Percentiles rank a stretch among this genome's conserved stretches.
These are phyloP conservation scores for Tachysurus vachellii DNA, from an alignment of 2,113 vertebrate genomes.

Conservation along the genomic window DNA sequence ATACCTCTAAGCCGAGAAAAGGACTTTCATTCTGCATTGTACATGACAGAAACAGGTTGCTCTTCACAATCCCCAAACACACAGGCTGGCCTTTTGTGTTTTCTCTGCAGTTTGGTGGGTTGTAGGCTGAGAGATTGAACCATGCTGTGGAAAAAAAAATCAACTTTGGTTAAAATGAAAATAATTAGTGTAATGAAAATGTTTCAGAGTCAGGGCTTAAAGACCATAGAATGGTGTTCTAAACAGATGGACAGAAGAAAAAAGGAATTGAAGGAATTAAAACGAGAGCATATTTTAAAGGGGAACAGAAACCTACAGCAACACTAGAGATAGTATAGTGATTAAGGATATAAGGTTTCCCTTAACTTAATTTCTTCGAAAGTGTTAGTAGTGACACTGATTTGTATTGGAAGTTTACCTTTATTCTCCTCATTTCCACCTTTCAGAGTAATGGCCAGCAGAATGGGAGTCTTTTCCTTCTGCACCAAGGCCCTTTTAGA, in stretches of 20 bases:
- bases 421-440: conserved; percentile 24
- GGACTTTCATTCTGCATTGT: neutral
- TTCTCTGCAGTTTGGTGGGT: fast-evolving
- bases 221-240: too few relatives aligned
- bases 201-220: too few relatives aligned
- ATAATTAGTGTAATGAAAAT: too few relatives aligned
- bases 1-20: conserved; percentile 61
- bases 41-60: conserved; percentile 59
- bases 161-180: neutral
- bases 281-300: too few relatives aligned
- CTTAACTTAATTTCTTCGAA: neutral
- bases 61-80: conserved; percentile 51
- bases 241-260: too few relatives aligned
- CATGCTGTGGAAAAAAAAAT: conserved; percentile 48
- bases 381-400: neutral
- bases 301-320: too few relatives aligned
- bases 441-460: conserved; percentile 61
- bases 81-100: conserved; percentile 2
- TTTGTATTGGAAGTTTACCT: conserved; percentile 51
- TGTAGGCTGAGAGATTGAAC: conserved; percentile 57
- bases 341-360: neutral
- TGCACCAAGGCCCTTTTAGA: conserved; percentile 52
- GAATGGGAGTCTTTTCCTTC: fast-evolving
- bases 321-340: too few relatives aligned
- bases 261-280: too few relatives aligned